These are phyloP conservation scores for Triops cancriformis DNA, from an alignment of 1,140 invertebrate species.

Conservation along the genomic window DNA sequence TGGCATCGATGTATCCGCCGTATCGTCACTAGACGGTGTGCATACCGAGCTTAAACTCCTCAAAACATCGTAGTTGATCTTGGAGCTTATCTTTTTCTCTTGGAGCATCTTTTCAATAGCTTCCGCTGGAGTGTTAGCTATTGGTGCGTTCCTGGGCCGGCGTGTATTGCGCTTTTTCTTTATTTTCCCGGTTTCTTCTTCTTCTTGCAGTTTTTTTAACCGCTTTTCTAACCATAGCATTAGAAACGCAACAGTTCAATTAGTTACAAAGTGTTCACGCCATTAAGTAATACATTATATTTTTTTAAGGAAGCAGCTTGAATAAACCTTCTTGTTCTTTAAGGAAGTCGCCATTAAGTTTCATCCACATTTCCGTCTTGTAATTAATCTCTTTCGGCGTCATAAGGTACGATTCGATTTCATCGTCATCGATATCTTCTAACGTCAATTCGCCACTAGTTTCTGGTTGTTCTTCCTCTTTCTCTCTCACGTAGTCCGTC, in stretches of 20 bases:
- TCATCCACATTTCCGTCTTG: constrained; percentile 76
- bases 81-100: constrained; percentile 88
- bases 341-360: constrained; percentile 73
- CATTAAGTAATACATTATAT: no score
- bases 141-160: constrained; percentile 43
- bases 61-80: constrained; percentile 96
- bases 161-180: constrained; percentile 45
- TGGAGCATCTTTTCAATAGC: constrained; percentile 91
- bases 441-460: constrained; percentile 61
- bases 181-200: constrained; percentile 49
- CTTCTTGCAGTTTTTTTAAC: constrained; percentile 63
- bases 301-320: background rate
- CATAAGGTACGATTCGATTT: constrained; percentile 81
- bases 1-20: background rate
- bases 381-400: constrained; percentile 63
- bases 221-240: constrained; percentile 23
- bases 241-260: background rate
- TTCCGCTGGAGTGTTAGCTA: constrained; percentile 75
- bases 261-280: no score
- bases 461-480: constrained; percentile 32
- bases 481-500: constrained; percentile 38
- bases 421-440: constrained; percentile 74
- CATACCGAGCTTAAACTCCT: constrained; percentile 57
- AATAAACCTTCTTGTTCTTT: constrained; percentile 63
- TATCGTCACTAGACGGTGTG: constrained; percentile 22